These are phyloP conservation scores for Numenius arquata DNA, from an alignment of 2,113 vertebrate species.

Conservation along the genomic window DNA sequence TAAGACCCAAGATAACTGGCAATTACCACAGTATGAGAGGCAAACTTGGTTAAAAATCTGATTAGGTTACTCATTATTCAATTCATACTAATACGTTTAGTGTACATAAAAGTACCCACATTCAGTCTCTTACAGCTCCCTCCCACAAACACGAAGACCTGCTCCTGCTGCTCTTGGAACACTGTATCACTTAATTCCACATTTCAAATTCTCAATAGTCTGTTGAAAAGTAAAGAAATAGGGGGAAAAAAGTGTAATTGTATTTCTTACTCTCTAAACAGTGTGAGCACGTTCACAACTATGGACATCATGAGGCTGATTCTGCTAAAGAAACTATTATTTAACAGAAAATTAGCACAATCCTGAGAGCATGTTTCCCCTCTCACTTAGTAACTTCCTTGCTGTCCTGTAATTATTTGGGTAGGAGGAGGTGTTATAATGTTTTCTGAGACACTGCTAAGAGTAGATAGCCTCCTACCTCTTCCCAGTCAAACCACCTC, in stretches of 20 bases:
- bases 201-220: neutral
- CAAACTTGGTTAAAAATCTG: neutral
- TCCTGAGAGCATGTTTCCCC: neutral
- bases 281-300: neutral
- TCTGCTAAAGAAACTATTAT: neutral
- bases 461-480: neutral
- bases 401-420: neutral
- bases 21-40: neutral
- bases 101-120: neutral
- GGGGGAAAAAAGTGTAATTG: neutral
- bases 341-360: neutral
- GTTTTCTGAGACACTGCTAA: neutral
- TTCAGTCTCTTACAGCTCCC: neutral
- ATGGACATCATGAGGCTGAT: neutral
- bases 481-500: neutral
- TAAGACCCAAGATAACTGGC: neutral
- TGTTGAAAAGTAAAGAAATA: neutral
- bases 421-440: neutral
- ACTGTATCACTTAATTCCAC: neutral
- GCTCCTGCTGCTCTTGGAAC: neutral
- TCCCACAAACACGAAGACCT: neutral
- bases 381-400: neutral
- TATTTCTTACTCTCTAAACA: neutral
- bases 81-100: neutral
- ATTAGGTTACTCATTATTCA: neutral